Base-by-base conservation (phyloP, 2,888 invertebrate species). In the Caenorhabditis panamensis region DNA sequence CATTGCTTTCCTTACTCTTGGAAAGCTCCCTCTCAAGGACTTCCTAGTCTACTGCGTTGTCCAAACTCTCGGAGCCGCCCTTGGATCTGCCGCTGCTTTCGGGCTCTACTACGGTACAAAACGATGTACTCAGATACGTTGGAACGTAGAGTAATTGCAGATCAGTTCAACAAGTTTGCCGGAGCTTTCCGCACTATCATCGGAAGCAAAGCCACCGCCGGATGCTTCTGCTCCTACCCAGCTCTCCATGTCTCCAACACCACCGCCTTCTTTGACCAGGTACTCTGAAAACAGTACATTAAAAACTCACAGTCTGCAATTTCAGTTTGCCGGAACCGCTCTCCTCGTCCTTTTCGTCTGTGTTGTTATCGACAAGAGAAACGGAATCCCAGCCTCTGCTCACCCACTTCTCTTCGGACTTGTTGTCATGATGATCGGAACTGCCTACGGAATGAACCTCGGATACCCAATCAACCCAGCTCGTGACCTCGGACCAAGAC, bases 381-480 rank as follows among this genome's bases (percentile, higher is more conserved):
- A 89, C 73, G 82, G 82, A 73, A 82, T 88, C 51, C 88, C 87
- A 51, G 82, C 66, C 54, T 63, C 82, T 36, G 59, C 88, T 53
- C 89, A 89, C 68, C 88, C 88, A 24, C 82, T 89, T 56, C 83
- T 86, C 58, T 87, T 89, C 79, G 89, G 89, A 26, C 81, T 89
- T n/a, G 84, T 86, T 22, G 81, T 89, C 67, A 82, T 89, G 63
- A 85, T 89, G 83, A 88, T 89, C 75, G 88, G 84, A 76, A 83
- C 79, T 41, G 84, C 84, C 13, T 87, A 81, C 63, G 88, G 88
- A 67, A 84, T 89, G 84, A 89, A 88, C 67, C 77, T 87, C 44
- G 87, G 88, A 53, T 86, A 83, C 72, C 86, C 86, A 56, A 87
- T 89, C 81, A 89, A 89, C 79, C 89, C 89, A 31, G 89, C 89